Conservation (phyloP, 1,140 invertebrate species). For the Drosophila azteca region DNA sequence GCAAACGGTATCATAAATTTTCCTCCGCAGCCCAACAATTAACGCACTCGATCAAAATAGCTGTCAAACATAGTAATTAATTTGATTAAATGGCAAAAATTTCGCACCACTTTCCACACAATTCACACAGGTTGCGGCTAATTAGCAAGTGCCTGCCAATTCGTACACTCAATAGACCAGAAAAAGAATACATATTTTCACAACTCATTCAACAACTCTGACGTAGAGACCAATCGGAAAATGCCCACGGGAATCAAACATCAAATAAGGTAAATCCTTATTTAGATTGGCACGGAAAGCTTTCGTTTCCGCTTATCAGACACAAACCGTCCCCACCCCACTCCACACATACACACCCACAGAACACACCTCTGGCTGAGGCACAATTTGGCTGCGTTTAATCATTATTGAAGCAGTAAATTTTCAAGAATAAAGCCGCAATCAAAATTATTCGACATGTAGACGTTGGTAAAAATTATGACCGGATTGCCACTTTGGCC, state of each 20-base stretch:
- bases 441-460: conserved; percentile 67
- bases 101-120: conserved; percentile 59
- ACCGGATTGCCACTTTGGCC: conserved; percentile 19
- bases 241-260: conserved; percentile 6
- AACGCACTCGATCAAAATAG: conserved; percentile 65
- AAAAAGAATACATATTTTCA: conserved; percentile 26
- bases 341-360: conserved; percentile 5
- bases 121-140: conserved; percentile 33
- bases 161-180: conserved; percentile 40
- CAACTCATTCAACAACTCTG: conserved; percentile 33
- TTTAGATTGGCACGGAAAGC: conserved; percentile 18
- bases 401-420: conserved; percentile 61
- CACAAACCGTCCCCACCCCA: conserved; percentile 2
- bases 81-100: conserved; percentile 56
- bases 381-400: conserved; percentile 14
- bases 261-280: too few species aligned
- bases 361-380: conserved; percentile 25
- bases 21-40: conserved; percentile 52
- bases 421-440: conserved; percentile 58
- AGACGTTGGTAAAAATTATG: conserved; percentile 71
- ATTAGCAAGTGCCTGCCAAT: conserved; percentile 54
- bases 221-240: conserved; percentile 41
- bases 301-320: conserved; percentile 25
- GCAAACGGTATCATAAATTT: conserved; percentile 43
- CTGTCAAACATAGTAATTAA: conserved; percentile 56